Conservation (phyloP, 2,113 vertebrate genomes). For the Heteronetta atricapilla region DNA sequence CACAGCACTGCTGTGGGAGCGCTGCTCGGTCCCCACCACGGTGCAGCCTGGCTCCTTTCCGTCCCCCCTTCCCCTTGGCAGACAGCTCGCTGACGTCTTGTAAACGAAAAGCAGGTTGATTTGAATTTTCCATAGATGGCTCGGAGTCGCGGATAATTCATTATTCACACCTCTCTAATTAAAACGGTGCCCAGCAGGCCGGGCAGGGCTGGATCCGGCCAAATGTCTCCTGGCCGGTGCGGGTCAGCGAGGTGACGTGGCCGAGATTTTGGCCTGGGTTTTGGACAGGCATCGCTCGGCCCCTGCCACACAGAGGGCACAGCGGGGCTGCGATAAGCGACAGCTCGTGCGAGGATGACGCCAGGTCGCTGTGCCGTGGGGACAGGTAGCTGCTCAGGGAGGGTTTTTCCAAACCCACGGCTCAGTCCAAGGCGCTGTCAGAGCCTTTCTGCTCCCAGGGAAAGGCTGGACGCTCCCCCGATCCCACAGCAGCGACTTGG, state of each 20-base stretch:
- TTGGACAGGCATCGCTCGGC: not conserved
- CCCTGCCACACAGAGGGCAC: not conserved
- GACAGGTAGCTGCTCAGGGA: not conserved
- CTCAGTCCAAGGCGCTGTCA: not conserved
- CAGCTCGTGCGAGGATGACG: too few relatives aligned
- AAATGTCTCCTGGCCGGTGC: not conserved
- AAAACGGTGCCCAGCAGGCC: slow-evolving; percentile 43
- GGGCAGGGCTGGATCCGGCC: slow-evolving; percentile 11
- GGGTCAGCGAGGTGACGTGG: slow-evolving; percentile 24
- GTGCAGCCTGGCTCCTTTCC: not conserved
- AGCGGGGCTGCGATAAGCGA: not conserved
- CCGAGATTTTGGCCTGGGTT: not conserved
- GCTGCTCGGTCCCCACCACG: not conserved
- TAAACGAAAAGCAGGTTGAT: slow-evolving; percentile 61
- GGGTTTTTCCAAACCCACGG: not conserved
- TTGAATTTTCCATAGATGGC: slow-evolving; percentile 65
- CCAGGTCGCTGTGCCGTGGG: too few relatives aligned
- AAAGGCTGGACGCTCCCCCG: not conserved
- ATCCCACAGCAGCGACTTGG: rapidly evolving
- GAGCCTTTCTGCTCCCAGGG: not conserved
- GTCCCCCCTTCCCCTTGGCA: slow-evolving; percentile 20
- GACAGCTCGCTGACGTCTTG: not conserved
- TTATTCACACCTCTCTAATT: slow-evolving; percentile 73
- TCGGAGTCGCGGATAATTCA: slow-evolving; percentile 67
- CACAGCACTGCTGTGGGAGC: too few relatives aligned